These are phyloP conservation scores for Cynaeus angustus DNA, from an alignment of 2,888 invertebrate species.

Conservation along the genomic window DNA sequence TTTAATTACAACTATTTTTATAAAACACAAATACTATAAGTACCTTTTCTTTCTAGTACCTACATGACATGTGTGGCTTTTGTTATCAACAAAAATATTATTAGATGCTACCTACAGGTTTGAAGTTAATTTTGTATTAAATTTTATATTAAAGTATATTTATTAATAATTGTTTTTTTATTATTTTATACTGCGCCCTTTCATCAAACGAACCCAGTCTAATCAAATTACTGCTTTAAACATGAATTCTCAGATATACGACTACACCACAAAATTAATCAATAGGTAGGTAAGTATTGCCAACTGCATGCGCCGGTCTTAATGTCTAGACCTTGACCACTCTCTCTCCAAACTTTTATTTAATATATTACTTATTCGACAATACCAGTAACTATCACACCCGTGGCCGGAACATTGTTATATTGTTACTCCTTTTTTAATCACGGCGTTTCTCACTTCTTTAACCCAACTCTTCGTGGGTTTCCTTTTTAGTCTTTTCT, in stretches of 20 bases:
- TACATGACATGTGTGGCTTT: conserved; percentile 32
- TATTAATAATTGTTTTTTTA: conserved; percentile 44
- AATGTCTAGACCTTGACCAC: conserved; percentile 16
- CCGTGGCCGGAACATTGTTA: too few species aligned
- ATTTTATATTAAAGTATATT: conserved; percentile 61
- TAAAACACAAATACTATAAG: conserved; percentile 51
- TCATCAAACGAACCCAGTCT: neutral
- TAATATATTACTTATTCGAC: neutral
- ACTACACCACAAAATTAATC: conserved; percentile 21
- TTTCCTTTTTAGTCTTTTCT: too few species aligned
- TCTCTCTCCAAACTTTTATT: neutral
- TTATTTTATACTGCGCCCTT: neutral
- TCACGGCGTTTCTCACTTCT: too few species aligned
- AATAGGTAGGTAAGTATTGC: conserved; percentile 30
- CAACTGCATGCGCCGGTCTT: conserved; percentile 26
- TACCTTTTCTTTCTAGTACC: conserved; percentile 40
- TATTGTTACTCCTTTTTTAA: too few species aligned
- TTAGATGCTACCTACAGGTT: conserved; percentile 49
- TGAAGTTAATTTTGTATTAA: conserved; percentile 60
- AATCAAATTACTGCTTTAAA: conserved; percentile 18
- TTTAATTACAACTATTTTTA: conserved; percentile 62
- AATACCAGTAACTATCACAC: too few species aligned
- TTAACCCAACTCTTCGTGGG: too few species aligned
- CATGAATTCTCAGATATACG: conserved; percentile 18
- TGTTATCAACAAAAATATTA: conserved; percentile 39